Conservation (phyloP, 2,888 invertebrate species). For the Seira ritae region DNA sequence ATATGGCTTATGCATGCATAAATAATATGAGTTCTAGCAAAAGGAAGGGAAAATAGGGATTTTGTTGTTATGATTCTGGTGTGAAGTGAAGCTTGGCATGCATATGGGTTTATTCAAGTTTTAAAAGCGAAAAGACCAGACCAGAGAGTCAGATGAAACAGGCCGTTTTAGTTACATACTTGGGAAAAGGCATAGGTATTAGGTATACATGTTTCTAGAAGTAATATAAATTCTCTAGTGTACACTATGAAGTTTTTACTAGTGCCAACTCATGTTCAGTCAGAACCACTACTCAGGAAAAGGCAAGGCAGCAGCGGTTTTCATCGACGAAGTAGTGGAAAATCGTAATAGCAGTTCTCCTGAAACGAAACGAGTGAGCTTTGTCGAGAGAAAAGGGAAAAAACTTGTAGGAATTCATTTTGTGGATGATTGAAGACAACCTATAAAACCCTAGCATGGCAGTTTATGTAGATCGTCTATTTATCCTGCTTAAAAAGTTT, state of each 20-base stretch:
- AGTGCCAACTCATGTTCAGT: not conserved
- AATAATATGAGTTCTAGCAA: not conserved
- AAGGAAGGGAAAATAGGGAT: slow-evolving; percentile 3
- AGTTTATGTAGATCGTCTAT: slow-evolving; percentile 27
- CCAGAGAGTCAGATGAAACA: not conserved
- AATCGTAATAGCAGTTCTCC: too few relatives aligned
- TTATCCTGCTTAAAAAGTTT: slow-evolving; percentile 7
- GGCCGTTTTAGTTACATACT: slow-evolving; percentile 5
- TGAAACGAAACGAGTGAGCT: too few relatives aligned
- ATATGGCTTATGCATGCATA: slow-evolving; percentile 9
- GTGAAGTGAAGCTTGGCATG: slow-evolving; percentile 13
- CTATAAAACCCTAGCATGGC: slow-evolving; percentile 38
- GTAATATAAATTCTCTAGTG: slow-evolving; percentile 2
- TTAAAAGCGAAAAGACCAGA: not conserved
- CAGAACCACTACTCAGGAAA: not conserved
- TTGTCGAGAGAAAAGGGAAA: slow-evolving; percentile 20
- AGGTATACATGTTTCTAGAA: not conserved
- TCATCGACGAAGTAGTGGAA: not conserved
- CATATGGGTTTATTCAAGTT: not conserved
- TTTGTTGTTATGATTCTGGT: slow-evolving; percentile 10
- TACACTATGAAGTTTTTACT: slow-evolving; percentile 11
- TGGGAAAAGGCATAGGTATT: too few relatives aligned
- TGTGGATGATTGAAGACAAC: slow-evolving; percentile 58
- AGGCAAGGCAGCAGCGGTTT: slow-evolving; percentile 2
- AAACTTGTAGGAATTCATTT: slow-evolving; percentile 62